Evolutionary conservation across 2,113 vertebrate genomes (phyloP).

Genomic region (Pseudorhombus dupliciocellatus): DNA sequence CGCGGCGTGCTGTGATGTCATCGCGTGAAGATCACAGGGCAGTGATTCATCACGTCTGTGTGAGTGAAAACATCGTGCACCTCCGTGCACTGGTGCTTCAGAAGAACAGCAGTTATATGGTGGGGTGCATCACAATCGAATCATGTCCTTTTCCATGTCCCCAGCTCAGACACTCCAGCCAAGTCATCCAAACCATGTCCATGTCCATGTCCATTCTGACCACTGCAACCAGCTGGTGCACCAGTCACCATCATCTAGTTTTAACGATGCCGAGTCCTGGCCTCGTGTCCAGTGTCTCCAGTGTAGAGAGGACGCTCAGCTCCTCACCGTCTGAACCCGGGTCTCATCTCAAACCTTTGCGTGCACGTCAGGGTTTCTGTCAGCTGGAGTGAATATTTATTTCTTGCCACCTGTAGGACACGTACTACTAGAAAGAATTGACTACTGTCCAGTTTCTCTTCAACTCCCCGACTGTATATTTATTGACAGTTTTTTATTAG

Average conservation of each 20-base stretch:
- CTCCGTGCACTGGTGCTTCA: too few relatives aligned
- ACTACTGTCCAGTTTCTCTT: constrained; percentile 75
- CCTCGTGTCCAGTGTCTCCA: too few relatives aligned
- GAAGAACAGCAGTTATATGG: too few relatives aligned
- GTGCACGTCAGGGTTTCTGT: constrained; percentile 40
- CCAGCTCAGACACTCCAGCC: background rate
- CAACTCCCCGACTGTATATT: constrained; percentile 74
- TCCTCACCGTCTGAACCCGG: background rate
- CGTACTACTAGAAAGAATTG: constrained; percentile 70
- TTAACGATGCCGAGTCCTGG: too few relatives aligned
- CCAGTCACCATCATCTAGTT: too few relatives aligned
- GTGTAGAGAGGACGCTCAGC: background rate
- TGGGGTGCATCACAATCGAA: too few relatives aligned
- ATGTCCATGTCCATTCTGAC: background rate
- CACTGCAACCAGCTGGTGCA: background rate
- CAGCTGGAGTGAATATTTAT: constrained; percentile 73
- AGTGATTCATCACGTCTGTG: too few relatives aligned
- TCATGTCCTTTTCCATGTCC: too few relatives aligned
- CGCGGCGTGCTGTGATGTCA: too few relatives aligned
- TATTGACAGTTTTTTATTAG: constrained; percentile 72
- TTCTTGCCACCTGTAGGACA: constrained; percentile 66
- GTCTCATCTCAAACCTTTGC: background rate
- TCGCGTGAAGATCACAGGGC: too few relatives aligned
- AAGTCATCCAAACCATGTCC: background rate
- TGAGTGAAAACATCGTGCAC: too few relatives aligned